A percentile compares a stretch with the other conserved stretches of the same genome.
phyloP scores from a whole-genome alignment of 2,113 vertebrate genomes.

The Nipponia nippon region DNA sequence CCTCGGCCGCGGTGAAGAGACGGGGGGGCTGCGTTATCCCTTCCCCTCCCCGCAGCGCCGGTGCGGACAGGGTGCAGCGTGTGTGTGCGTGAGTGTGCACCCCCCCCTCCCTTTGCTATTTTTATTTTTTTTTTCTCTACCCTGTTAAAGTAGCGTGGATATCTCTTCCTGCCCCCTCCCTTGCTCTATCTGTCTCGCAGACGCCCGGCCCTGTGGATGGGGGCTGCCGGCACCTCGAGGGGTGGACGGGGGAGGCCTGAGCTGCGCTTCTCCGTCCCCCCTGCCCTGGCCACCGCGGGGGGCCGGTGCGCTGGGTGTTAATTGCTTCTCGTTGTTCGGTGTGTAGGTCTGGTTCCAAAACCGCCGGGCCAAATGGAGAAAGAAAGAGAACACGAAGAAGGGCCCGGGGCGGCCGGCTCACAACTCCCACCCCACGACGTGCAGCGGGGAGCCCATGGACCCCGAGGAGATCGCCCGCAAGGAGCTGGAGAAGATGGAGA shows the following conservation, averaged over 20 bases:
- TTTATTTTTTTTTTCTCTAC: too few species aligned
- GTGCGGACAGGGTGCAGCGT: not conserved
- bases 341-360: slow-evolving; percentile 98
- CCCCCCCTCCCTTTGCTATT: not conserved
- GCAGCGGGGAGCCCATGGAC: slow-evolving; percentile 99
- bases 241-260: not conserved
- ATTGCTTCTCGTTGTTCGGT: slow-evolving; percentile 71
- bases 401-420: slow-evolving; percentile 95
- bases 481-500: slow-evolving; percentile 92
- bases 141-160: not conserved
- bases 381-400: slow-evolving; percentile 99
- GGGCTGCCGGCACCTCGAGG: not conserved
- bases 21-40: not conserved
- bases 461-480: slow-evolving; percentile 95
- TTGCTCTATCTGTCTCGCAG: not conserved
- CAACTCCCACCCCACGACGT: slow-evolving; percentile 96
- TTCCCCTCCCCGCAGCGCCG: not conserved
- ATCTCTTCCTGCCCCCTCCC: not conserved
- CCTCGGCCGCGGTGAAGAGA: not conserved
- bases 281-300: not conserved
- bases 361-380: slow-evolving; percentile 97
- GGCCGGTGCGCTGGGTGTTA: slow-evolving; percentile 52
- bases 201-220: not conserved
- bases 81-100: slow-evolving; percentile 31
- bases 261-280: not conserved